Base-by-base conservation (phyloP, 2,797 vertebrate species). In the Diceros bicornis region DNA sequence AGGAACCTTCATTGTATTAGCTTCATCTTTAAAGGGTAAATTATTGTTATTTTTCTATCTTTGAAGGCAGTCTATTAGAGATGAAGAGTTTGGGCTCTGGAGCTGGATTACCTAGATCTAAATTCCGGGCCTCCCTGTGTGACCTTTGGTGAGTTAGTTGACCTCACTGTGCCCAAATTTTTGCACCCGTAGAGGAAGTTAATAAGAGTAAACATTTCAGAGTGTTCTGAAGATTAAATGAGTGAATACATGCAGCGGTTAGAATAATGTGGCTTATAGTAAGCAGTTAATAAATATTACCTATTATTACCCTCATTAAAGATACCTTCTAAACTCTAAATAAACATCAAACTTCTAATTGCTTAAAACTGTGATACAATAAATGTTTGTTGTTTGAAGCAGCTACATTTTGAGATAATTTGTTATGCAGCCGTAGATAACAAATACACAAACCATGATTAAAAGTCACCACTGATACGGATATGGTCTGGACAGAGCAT, bases 271-370 rank as follows among this genome's bases (percentile, higher is more conserved):
- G 27, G 14, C 29, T 59, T 50, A 32, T 23, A 72, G 29, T 66
- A 74, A 82, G 14, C 37, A 61, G n/a, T 97, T 91, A 87, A 74
- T 91, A 87, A 86, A 71, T 61, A 50, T 47, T 78, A 93, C 27
- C 41, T 69, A 6, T 82, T 59, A 52, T 59, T 62, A 79, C 27
- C 68, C 37, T 72, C 12, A 5, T 44, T 74, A 88, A 88, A 92
- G 55, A 9, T 4, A 50, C 27, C 25, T 27, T 85, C 32, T 47
- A 41, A 68, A 61, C 13, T 57, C 47, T 47, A 82, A 37, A 44
- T 57, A 57, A 41, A 34, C 55, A 88, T 61, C 71, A 68, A 72
- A 82, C 23, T 75, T 87, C 14, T 85, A 82, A 69, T 21, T 68
- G 77, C 55, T 69, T 83, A 47, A 87, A 92, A 71, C 64, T n/a